phyloP scores from a whole-genome alignment of 1,140 invertebrate species.

The Schlechtendalia chinensis region DNA sequence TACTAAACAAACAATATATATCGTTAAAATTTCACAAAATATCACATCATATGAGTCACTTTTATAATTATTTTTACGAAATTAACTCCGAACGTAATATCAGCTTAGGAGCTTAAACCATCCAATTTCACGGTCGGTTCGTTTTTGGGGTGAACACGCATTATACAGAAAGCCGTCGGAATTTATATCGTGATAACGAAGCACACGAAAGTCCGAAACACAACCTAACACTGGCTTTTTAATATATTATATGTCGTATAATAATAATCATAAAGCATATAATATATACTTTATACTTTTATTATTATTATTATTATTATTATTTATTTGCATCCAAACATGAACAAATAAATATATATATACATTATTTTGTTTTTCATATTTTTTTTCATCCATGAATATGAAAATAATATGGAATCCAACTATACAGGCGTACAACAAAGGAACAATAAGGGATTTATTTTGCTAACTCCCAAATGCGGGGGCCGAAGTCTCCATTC shows the following conservation, averaged over 20 bases:
- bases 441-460: conserved; percentile 20
- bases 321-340: background rate
- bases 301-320: no score
- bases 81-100: conserved; percentile 7
- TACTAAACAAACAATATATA: background rate
- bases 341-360: background rate
- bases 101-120: conserved; percentile 12
- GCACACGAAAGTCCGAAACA: conserved; percentile 24
- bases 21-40: background rate
- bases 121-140: conserved; percentile 42
- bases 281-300: no score
- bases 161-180: conserved; percentile 5
- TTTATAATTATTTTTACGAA: conserved; percentile 26
- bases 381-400: background rate
- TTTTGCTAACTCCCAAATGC: background rate
- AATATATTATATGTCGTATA: no score
- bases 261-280: no score
- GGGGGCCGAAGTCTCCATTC: conserved; percentile 16
- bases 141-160: conserved; percentile 12
- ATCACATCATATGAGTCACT: background rate
- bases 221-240: background rate
- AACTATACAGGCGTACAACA: background rate
- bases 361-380: background rate
- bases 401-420: conserved; percentile 2
- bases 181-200: conserved; percentile 26